Conservation (phyloP, 2,113 vertebrate species). For the Brevimyrus niger region DNA sequence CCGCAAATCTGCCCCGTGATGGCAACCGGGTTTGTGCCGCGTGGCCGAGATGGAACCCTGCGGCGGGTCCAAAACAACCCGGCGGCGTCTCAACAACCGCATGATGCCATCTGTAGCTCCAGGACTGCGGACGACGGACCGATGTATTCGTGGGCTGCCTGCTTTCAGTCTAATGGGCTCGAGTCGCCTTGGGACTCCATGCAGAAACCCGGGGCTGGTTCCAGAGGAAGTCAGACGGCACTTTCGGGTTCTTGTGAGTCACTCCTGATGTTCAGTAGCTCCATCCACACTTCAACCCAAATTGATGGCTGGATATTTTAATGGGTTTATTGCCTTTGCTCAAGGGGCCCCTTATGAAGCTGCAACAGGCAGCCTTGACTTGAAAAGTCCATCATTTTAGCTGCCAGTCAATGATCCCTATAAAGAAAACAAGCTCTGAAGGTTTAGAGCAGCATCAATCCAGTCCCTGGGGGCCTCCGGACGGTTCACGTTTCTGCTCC, state of each 20-base stretch:
- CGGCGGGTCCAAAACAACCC: not conserved
- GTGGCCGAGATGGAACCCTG: not conserved
- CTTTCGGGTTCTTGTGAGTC: not conserved
- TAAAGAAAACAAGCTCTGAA: not conserved
- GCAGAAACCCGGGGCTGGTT: not conserved
- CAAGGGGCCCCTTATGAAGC: not conserved
- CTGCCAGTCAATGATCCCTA: not conserved
- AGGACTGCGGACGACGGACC: not conserved
- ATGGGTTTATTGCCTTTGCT: not conserved
- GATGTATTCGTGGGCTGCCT: not conserved
- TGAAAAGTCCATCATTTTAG: not conserved
- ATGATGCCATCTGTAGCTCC: not conserved
- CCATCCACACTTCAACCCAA: not conserved
- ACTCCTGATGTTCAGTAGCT: not conserved
- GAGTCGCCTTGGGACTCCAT: not conserved
- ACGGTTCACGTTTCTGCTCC: not conserved
- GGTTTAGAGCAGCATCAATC: not conserved
- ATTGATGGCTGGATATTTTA: not conserved
- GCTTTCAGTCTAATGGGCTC: not conserved
- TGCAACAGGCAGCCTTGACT: not conserved
- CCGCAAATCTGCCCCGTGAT: no score
- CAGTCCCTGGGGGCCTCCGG: not conserved
- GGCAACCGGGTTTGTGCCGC: not conserved
- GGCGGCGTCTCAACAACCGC: not conserved
- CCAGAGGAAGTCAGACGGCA: not conserved